Evolutionary conservation across 2,888 invertebrate genomes (phyloP).

Genomic region (Hypsopygia costalis): DNA sequence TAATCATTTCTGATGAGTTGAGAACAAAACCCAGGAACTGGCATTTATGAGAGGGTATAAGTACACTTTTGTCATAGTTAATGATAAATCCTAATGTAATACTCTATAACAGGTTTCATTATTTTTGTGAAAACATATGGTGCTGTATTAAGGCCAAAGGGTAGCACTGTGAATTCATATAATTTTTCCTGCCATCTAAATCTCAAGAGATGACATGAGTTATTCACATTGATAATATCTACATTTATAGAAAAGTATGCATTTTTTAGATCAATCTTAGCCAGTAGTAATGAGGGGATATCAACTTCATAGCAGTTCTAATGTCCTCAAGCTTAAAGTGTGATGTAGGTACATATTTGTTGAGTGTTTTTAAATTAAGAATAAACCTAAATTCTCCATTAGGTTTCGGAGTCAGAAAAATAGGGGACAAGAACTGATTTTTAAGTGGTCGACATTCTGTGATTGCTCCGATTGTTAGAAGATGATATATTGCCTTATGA

Average conservation of each 20-base stretch:
- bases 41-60: conserved; percentile 7
- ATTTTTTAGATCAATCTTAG: conserved; percentile 11
- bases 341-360: conserved; percentile 10
- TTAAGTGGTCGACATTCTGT: background rate
- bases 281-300: conserved; percentile 7
- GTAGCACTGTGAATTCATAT: conserved; percentile 14
- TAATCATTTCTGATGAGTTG: conserved; percentile 1
- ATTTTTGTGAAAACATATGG: conserved; percentile 13
- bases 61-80: conserved; percentile 11
- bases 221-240: no score
- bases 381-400: conserved; percentile 5
- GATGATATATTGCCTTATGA: background rate
- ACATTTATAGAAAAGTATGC: conserved; percentile 12
- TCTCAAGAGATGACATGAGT: no score
- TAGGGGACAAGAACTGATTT: conserved; percentile 4
- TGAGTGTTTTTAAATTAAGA: conserved; percentile 9
- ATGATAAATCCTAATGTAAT: conserved; percentile 12
- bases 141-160: conserved; percentile 11
- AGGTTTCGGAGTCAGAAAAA: conserved; percentile 6
- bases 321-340: conserved; percentile 17
- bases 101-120: conserved; percentile 11
- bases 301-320: conserved; percentile 3
- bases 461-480: conserved; percentile 5
- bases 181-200: conserved; percentile 5
- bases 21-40: conserved; percentile 15